A percentile compares a stretch with the other conserved stretches of the same genome.
Evolutionary conservation across 2,797 vertebrate species (phyloP).

Genomic region (Limnodromus scolopaceus): DNA sequence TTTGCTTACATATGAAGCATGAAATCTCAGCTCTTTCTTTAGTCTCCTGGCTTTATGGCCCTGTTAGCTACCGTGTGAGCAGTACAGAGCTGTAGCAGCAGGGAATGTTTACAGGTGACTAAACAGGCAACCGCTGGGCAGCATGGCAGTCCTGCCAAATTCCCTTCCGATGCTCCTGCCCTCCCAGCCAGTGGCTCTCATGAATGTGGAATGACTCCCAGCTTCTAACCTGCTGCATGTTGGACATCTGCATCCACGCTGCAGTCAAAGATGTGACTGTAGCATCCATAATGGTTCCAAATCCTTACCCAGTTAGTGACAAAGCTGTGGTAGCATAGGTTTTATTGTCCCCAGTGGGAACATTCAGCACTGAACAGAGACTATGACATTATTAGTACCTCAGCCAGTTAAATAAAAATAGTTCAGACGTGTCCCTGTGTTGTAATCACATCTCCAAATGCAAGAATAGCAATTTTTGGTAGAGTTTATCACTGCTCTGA

Average conservation of each 20-base stretch:
- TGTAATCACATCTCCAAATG: slow-evolving; percentile 38
- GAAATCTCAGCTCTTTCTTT: neutral
- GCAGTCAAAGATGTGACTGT: neutral
- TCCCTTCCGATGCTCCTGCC: neutral
- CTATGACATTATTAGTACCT: slow-evolving; percentile 16
- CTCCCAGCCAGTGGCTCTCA: neutral
- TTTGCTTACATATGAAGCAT: neutral
- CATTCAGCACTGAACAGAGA: neutral
- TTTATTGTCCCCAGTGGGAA: neutral
- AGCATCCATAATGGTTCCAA: neutral
- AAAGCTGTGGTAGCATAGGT: neutral
- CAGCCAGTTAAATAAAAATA: slow-evolving; percentile 26
- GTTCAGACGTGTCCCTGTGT: neutral
- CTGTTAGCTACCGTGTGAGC: neutral
- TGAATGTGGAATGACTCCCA: neutral
- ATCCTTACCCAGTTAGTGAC: neutral
- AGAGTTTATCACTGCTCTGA: slow-evolving; percentile 43
- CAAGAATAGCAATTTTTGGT: slow-evolving; percentile 32
- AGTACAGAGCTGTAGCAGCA: neutral
- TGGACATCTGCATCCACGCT: neutral
- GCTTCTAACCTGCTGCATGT: neutral
- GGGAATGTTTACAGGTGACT: neutral
- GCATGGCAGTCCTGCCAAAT: neutral
- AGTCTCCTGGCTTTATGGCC: neutral
- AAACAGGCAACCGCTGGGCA: neutral